These are phyloP conservation scores for Chalcis sispes DNA, from an alignment of 2,888 invertebrate species.

Conservation along the genomic window DNA sequence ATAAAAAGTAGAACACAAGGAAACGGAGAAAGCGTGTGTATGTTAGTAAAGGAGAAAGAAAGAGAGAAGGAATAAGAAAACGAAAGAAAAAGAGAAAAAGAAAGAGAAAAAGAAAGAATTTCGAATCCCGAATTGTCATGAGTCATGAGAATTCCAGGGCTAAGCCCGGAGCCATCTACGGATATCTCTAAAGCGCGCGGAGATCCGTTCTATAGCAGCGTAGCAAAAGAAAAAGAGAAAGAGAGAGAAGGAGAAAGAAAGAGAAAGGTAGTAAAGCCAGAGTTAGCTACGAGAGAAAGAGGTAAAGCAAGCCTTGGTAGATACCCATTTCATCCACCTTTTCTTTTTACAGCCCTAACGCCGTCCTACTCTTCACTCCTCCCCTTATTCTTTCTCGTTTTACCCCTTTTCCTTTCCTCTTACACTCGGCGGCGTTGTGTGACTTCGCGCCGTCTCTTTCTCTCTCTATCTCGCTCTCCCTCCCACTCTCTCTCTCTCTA, in stretches of 20 bases:
- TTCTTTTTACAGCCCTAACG: conserved; percentile 50
- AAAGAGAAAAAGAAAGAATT: neutral
- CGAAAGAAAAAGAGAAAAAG: neutral
- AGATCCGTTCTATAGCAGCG: conserved; percentile 22
- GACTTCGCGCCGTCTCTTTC: conserved; percentile 16
- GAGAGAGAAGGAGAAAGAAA: neutral
- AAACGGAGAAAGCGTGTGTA: conserved; percentile 15
- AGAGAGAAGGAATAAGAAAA: neutral
- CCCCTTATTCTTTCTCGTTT: conserved; percentile 19
- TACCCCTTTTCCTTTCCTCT: conserved; percentile 47
- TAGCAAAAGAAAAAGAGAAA: neutral
- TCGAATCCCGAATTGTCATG: conserved; percentile 56
- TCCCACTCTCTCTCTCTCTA: neutral
- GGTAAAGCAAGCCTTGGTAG: conserved; percentile 35
- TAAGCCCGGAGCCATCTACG: conserved; percentile 52
- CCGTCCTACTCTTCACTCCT: conserved; percentile 43
- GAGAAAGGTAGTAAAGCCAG: conserved; percentile 10
- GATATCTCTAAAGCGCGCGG: conserved; percentile 53
- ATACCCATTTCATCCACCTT: conserved; percentile 58
- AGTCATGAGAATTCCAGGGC: conserved; percentile 59
- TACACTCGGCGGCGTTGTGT: neutral
- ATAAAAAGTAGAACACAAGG: neutral
- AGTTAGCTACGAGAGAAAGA: neutral
- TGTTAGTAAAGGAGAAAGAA: neutral
- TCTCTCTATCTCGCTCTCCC: neutral